phyloP scores from a whole-genome alignment of 2,113 vertebrate species.

The Hydrochoerus hydrochaeris region DNA sequence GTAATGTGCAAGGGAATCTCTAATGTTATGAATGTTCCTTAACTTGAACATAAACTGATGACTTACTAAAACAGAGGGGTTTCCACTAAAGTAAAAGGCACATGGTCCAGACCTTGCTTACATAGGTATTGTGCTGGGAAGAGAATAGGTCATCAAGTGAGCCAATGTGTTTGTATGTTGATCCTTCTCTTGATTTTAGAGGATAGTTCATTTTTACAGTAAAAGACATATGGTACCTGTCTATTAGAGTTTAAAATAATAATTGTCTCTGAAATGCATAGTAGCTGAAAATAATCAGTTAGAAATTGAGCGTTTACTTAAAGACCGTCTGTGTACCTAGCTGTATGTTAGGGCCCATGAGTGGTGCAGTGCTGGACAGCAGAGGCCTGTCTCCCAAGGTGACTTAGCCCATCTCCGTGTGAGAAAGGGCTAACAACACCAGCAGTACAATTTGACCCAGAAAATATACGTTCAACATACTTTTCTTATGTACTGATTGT shows the following conservation, averaged over 20 bases:
- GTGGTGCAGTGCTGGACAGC: too few species aligned
- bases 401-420: neutral
- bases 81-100: neutral
- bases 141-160: neutral
- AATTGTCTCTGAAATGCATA: neutral
- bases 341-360: fast-evolving
- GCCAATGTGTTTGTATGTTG: neutral
- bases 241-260: constrained; percentile 22
- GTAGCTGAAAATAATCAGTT: neutral
- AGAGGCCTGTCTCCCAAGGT: neutral
- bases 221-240: neutral
- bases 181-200: constrained; percentile 39
- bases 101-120: neutral
- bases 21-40: neutral
- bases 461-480: neutral
- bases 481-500: neutral
- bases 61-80: neutral
- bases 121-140: neutral
- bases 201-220: neutral
- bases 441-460: neutral
- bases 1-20: neutral
- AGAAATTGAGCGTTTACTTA: neutral
- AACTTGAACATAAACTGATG: neutral
- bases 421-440: neutral
- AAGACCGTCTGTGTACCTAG: neutral